Evolutionary conservation across 1,140 invertebrate species (phyloP).

Genomic region (Cyclina sinensis): DNA sequence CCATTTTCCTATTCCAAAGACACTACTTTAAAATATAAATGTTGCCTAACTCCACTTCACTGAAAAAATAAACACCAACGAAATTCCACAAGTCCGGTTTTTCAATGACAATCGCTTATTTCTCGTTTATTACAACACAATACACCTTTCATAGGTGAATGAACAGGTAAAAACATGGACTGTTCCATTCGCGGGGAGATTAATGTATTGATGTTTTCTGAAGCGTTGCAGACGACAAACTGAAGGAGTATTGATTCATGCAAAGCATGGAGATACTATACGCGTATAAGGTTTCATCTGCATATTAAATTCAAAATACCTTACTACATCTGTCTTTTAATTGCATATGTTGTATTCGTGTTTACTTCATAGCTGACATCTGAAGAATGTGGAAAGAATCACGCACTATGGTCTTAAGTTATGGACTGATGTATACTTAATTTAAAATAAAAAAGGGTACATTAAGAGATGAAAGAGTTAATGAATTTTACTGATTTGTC

Average conservation of each 20-base stretch:
- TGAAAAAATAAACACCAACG: slow-evolving; percentile 5
- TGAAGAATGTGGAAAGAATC: no score
- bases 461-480: no score
- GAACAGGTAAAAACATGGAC: slow-evolving; percentile 35
- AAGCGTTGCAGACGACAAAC: slow-evolving; percentile 59
- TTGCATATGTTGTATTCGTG: not conserved
- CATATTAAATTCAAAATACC: not conserved
- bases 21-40: not conserved
- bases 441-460: no score
- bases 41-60: not conserved
- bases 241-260: slow-evolving; percentile 53
- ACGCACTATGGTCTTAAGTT: no score
- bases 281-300: not conserved
- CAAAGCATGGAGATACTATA: slow-evolving; percentile 19
- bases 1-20: not conserved
- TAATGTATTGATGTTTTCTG: slow-evolving; percentile 53
- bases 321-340: not conserved
- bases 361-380: no score
- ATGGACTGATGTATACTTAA: no score
- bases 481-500: no score
- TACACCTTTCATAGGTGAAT: slow-evolving; percentile 50
- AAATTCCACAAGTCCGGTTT: slow-evolving; percentile 62
- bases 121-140: slow-evolving; percentile 44
- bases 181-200: not conserved
- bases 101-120: slow-evolving; percentile 8